Evolutionary conservation across 2,113 vertebrate genomes (phyloP), one percentile per base, ranked within the genome.

Genomic region (Mesembrinibis cayennensis): DNA sequence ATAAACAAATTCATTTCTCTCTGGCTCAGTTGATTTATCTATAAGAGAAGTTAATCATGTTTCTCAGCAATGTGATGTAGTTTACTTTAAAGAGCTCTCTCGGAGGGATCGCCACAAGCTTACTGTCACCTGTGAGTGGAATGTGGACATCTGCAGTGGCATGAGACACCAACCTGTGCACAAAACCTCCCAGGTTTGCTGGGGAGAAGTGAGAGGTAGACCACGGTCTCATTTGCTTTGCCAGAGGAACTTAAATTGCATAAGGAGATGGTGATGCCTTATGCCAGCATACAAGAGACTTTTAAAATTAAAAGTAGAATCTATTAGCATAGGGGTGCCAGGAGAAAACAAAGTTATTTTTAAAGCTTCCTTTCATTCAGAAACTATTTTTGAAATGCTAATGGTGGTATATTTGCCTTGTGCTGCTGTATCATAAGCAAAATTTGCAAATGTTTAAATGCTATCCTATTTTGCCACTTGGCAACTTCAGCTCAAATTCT

Each of bases 341-440:
- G 84, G 56, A 90, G 44, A 83, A 82, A 82, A 82, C 61, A 29
- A 93, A 91, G 70, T 72, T 94, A 84, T 90, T 95, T 97, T 96
- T 95, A 94, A 97, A 92, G 30, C 89, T 90, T 74, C 44, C 38
- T 82, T 96, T 90, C 87, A 91, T 95, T 94, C 73, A 78, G 74
- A 89, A 94, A 52, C 73, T 95, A 94, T 96, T 91, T 96, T 95
- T 96, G 94, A 95, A 96, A 88, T 97, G 93, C 77, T 96, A 97
- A 95, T 94, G 87, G 45, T 63, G 67, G 8, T 58, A 2, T 81
- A 79, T 94, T 93, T 96, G 93, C 70, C 73, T 93, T 84, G 63
- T 69, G 80, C 76, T 91, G 62, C 84, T 93, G n/a, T 89, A 85
- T 87, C 92, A 52, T 86, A 63, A 92, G 74, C 44, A 70, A 62